phyloP scores from a whole-genome alignment of 1,140 invertebrate species.

The Amyelois transitella region DNA sequence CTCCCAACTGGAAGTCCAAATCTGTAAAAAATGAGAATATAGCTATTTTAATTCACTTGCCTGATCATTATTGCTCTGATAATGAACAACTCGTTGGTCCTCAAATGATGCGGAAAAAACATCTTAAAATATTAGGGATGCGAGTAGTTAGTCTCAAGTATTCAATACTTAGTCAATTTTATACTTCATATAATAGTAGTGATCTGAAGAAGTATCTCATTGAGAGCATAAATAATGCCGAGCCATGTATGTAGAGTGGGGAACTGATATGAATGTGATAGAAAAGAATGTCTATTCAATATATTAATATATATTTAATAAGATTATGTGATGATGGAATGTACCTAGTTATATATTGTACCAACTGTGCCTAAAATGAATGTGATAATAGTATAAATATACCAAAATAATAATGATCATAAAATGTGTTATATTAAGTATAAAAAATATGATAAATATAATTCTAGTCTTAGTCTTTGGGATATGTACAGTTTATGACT shows the following conservation, averaged over 20 bases:
- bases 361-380: not conserved
- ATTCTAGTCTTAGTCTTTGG: too few species aligned
- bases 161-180: constrained; percentile 67
- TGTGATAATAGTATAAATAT: not conserved
- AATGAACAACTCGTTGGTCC: constrained; percentile 76
- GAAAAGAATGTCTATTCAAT: too few species aligned
- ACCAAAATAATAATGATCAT: too few species aligned
- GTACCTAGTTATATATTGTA: not conserved
- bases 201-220: constrained; percentile 41
- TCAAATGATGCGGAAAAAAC: constrained; percentile 78
- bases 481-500: too few species aligned
- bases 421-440: too few species aligned
- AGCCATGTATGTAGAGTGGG: constrained; percentile 13
- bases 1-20: constrained; percentile 62
- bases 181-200: constrained; percentile 40
- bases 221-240: constrained; percentile 31
- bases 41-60: constrained; percentile 78
- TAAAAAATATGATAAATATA: too few species aligned
- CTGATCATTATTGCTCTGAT: constrained; percentile 79
- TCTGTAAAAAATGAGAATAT: constrained; percentile 60
- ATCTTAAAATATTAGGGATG: constrained; percentile 78
- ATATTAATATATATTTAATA: too few species aligned
- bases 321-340: not conserved
- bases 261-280: too few species aligned
- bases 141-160: constrained; percentile 78